A percentile compares a stretch with the other conserved stretches of the same genome.
These are phyloP conservation scores for Phaedon cochleariae DNA, from an alignment of 2,888 invertebrate genomes.

Conservation along the genomic window DNA sequence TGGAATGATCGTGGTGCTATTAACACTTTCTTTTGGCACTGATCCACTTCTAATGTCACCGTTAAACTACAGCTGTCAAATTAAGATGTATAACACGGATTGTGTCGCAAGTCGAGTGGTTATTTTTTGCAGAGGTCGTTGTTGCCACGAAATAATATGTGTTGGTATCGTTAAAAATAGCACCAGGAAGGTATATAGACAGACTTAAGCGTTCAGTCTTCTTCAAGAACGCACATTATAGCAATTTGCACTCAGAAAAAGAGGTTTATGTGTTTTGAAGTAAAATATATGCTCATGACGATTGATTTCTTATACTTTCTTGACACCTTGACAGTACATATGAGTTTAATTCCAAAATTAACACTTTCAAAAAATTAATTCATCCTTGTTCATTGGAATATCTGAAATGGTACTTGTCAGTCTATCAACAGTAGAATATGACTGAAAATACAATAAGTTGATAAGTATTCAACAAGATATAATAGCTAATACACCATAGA, in stretches of 20 bases:
- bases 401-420: too few relatives aligned
- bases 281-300: too few relatives aligned
- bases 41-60: conserved; percentile 18
- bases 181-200: not conserved
- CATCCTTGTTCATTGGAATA: too few relatives aligned
- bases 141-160: not conserved
- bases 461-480: too few relatives aligned
- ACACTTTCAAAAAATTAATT: too few relatives aligned
- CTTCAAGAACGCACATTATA: not conserved
- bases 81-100: conserved; percentile 15
- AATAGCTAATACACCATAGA: too few relatives aligned
- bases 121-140: conserved; percentile 16
- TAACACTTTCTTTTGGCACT: conserved; percentile 20
- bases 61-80: conserved; percentile 26
- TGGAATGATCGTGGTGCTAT: conserved; percentile 11
- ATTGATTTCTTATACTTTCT: too few relatives aligned
- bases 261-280: too few relatives aligned
- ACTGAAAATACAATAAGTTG: too few relatives aligned
- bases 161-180: not conserved
- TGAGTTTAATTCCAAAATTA: too few relatives aligned
- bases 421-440: too few relatives aligned
- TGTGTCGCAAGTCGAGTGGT: conserved; percentile 6
- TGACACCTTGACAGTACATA: too few relatives aligned
- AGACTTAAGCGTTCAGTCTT: not conserved
- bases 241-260: not conserved